Conservation (phyloP, 2,797 vertebrate genomes). For the Bufotes viridis region DNA sequence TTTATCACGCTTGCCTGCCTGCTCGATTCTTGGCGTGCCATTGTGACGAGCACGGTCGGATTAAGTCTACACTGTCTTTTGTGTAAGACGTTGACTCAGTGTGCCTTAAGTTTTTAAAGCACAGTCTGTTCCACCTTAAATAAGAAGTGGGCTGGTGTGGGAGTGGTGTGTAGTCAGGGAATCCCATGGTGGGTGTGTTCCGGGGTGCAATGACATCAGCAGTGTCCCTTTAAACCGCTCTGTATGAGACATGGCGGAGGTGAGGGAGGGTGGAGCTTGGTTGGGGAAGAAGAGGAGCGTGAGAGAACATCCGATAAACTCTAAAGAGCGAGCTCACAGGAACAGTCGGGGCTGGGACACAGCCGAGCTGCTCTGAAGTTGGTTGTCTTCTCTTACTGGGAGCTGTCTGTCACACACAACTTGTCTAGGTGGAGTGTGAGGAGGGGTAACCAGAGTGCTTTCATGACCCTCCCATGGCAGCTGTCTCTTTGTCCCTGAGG, state of each 20-base stretch:
- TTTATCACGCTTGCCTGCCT: neutral
- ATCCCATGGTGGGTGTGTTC: constrained; percentile 49
- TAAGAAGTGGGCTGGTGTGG: constrained; percentile 42
- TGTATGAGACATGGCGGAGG: constrained; percentile 30
- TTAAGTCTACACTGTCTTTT: neutral
- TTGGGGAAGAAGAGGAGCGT: constrained; percentile 48
- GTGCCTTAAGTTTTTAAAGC: neutral
- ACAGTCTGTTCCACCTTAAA: constrained; percentile 29
- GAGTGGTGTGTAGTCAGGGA: constrained; percentile 56
- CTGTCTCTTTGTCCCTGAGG: constrained; percentile 41
- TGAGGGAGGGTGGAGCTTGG: constrained; percentile 25
- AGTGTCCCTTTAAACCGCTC: constrained; percentile 58
- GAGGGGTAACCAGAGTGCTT: neutral
- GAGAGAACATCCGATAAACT: constrained; percentile 24
- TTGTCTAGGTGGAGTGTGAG: neutral
- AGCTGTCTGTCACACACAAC: neutral
- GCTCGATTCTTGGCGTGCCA: too few species aligned
- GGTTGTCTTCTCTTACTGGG: neutral
- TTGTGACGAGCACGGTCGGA: neutral
- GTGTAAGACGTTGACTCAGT: neutral
- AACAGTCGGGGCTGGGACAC: neutral
- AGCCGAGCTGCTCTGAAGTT: neutral
- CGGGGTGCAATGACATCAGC: constrained; percentile 44
- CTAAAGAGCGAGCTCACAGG: neutral
- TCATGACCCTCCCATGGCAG: constrained; percentile 8